Conservation (phyloP, 2,113 vertebrate genomes). For the Tupaia tana region DNA sequence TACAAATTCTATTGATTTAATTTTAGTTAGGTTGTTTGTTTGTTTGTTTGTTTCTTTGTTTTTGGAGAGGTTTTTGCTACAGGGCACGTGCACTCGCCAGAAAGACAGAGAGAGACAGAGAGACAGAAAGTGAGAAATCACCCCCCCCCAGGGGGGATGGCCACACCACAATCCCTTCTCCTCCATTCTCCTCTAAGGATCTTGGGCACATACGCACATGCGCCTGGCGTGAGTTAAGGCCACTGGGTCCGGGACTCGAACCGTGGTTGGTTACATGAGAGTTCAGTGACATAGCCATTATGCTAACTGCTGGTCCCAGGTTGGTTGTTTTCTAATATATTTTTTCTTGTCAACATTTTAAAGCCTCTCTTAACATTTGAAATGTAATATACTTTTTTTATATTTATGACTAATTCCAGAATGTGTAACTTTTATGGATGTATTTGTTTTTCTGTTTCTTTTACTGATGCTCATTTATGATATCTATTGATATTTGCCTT, state of each 20-base stretch:
- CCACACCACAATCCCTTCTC: too few relatives aligned
- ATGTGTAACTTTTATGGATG: background rate
- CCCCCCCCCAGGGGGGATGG: too few relatives aligned
- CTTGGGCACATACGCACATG: too few relatives aligned
- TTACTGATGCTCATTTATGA: background rate
- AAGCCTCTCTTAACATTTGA: slow-evolving; percentile 27
- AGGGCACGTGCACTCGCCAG: too few relatives aligned
- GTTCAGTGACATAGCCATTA: background rate
- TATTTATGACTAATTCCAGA: background rate
- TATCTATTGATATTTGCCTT: background rate
- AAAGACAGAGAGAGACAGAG: too few relatives aligned
- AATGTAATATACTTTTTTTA: background rate
- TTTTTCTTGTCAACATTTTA: background rate
- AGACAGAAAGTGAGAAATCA: too few relatives aligned
- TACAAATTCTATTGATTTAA: background rate
- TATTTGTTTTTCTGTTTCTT: background rate
- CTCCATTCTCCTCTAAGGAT: too few relatives aligned
- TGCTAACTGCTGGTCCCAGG: background rate
- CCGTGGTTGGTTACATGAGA: too few relatives aligned
- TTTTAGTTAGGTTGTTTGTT: slow-evolving; percentile 40
- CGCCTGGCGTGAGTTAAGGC: too few relatives aligned
- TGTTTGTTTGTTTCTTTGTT: background rate
- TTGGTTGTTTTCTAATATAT: background rate
- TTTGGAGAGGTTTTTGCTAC: too few relatives aligned
- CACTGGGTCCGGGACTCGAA: too few relatives aligned